Percentiles rank a stretch among this genome's conserved stretches.
phyloP scores from a whole-genome alignment of 1,140 invertebrate species.

The Pseudomyrmex gracilis region DNA sequence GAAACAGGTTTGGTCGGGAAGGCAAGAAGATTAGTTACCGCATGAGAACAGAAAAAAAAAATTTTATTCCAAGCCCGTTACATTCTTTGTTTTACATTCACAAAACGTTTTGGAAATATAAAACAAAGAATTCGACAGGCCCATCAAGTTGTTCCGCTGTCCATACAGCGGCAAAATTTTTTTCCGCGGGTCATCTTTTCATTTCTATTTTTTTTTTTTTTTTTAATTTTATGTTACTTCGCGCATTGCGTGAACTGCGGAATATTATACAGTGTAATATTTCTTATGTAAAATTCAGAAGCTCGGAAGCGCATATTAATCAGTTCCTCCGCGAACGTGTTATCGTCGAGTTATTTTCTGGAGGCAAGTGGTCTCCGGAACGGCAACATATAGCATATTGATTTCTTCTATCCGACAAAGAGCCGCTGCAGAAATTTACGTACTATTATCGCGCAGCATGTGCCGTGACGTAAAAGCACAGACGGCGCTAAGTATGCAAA shows the following conservation, averaged over 20 bases:
- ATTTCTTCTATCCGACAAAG: slow-evolving; percentile 11
- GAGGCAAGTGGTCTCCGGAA: background rate
- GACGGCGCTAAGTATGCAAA: slow-evolving; percentile 16
- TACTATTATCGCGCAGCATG: background rate
- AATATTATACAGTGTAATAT: no score
- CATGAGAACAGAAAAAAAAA: no score
- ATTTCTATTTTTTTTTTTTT: no score
- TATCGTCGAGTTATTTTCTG: background rate
- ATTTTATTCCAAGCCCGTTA: no score
- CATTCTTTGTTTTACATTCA: no score
- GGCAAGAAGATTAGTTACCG: no score
- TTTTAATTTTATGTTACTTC: background rate
- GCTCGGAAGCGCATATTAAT: background rate
- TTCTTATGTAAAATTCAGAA: slow-evolving; percentile 10
- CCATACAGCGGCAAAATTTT: no score
- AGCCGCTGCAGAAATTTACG: background rate
- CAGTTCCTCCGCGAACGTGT: background rate
- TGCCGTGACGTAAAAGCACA: slow-evolving; percentile 23
- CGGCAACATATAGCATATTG: background rate
- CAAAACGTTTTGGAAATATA: no score
- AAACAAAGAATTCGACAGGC: no score
- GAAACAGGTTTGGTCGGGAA: no score
- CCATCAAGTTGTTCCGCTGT: no score
- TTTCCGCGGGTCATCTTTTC: no score
- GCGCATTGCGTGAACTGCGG: background rate